These are phyloP conservation scores for Macrotrachela quadricornifera DNA, from an alignment of 1,140 invertebrate species.

Conservation along the genomic window DNA sequence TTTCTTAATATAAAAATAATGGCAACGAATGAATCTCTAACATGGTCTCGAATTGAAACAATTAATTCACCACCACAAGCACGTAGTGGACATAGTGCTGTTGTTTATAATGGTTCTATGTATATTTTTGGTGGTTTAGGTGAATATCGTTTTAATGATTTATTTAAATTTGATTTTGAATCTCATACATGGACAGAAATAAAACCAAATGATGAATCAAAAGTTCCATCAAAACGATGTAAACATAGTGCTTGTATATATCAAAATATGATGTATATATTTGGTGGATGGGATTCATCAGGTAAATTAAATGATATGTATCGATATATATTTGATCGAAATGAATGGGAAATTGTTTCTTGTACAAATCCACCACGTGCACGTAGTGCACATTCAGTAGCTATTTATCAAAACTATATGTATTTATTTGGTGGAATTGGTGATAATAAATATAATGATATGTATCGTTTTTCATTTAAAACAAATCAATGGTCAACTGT, in stretches of 20 bases:
- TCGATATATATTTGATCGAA: constrained; percentile 40
- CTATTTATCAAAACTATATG: constrained; percentile 49
- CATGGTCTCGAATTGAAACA: too few relatives aligned
- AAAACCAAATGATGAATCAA: too few relatives aligned
- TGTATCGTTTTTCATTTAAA: constrained; percentile 40
- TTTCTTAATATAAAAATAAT: too few relatives aligned
- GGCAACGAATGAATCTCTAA: too few relatives aligned
- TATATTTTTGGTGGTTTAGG: constrained; percentile 62
- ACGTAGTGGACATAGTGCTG: constrained; percentile 68
- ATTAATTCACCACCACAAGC: constrained; percentile 37
- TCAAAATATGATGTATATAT: constrained; percentile 54
- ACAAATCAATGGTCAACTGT: constrained; percentile 41
- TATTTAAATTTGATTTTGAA: neutral
- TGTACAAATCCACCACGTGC: constrained; percentile 36
- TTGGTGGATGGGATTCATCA: constrained; percentile 44
- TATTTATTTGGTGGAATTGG: constrained; percentile 60
- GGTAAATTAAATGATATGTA: constrained; percentile 4
- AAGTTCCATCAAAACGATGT: constrained; percentile 48
- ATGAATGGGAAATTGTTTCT: constrained; percentile 32
- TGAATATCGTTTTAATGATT: neutral
- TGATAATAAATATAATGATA: constrained; percentile 55
- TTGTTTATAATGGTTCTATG: constrained; percentile 56
- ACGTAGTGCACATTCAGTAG: constrained; percentile 64
- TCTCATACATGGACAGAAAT: neutral
- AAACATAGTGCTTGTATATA: constrained; percentile 61